Percentiles rank a stretch among this genome's conserved stretches.
Conservation (phyloP, 35 echinoderm and acorn worm species). For the Heliocidaris erythrogramma region DNA sequence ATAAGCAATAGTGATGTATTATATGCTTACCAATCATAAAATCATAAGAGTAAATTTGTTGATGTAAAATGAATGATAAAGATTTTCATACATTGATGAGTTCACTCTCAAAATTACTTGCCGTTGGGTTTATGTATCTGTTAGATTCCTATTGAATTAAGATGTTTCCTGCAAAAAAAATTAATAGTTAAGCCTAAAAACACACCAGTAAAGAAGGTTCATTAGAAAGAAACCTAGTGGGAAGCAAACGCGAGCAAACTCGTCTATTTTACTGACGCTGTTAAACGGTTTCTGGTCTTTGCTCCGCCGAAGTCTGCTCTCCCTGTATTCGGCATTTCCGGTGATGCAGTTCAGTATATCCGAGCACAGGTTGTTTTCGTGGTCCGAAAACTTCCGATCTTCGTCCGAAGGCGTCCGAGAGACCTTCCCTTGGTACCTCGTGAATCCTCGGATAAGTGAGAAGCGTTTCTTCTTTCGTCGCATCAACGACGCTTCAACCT, state of each 20-base stretch:
- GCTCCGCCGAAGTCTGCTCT: conserved; percentile 55
- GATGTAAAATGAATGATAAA: too few relatives aligned
- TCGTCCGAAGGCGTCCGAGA: conserved; percentile 23
- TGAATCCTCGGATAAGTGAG: conserved; percentile 72
- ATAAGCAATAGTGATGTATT: too few relatives aligned
- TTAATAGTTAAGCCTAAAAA: conserved; percentile 22
- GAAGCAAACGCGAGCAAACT: conserved; percentile 68
- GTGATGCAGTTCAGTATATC: conserved; percentile 76
- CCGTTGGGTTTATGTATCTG: too few relatives aligned
- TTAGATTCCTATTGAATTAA: too few relatives aligned
- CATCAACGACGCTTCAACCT: conserved; percentile 75
- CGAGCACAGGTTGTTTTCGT: conserved; percentile 50
- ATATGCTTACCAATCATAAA: too few relatives aligned
- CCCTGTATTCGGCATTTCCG: conserved; percentile 75
- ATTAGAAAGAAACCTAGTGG: conserved; percentile 71
- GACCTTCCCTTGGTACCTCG: conserved; percentile 67
- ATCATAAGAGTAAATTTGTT: too few relatives aligned
- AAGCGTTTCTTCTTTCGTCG: conserved; percentile 63
- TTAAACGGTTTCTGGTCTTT: conserved; percentile 78
- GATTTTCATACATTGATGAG: too few relatives aligned
- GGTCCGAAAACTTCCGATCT: conserved; percentile 50
- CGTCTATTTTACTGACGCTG: conserved; percentile 92
- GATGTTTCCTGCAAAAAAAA: neutral
- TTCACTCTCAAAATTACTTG: too few relatives aligned
- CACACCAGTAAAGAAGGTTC: conserved; percentile 83